These are phyloP conservation scores for Zeuzera pyrina DNA, from an alignment of 2,888 invertebrate species.

Conservation along the genomic window DNA sequence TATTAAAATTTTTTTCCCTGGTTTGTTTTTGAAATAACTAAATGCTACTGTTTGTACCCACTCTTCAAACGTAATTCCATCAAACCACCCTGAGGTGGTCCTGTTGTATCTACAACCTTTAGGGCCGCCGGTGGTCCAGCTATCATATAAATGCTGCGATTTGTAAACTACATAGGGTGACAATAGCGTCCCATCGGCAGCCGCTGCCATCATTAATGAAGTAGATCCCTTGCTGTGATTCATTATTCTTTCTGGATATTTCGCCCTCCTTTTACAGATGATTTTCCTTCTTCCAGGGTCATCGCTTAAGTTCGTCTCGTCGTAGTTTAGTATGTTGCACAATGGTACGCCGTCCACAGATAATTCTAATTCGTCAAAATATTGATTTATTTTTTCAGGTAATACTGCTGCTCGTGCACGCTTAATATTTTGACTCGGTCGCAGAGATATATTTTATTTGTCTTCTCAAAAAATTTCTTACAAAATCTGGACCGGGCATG, in stretches of 20 bases:
- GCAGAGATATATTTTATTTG: background rate
- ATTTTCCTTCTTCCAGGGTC: too few relatives aligned
- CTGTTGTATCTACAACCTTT: conserved; percentile 31
- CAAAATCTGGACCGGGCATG: background rate
- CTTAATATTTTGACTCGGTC: background rate
- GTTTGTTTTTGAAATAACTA: conserved; percentile 17
- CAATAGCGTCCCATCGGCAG: too few relatives aligned
- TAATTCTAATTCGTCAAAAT: conserved; percentile 13
- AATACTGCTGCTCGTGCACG: background rate
- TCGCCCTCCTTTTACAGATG: too few relatives aligned
- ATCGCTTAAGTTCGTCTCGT: too few relatives aligned
- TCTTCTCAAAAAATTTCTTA: background rate
- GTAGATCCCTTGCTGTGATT: too few relatives aligned
- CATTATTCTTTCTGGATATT: too few relatives aligned
- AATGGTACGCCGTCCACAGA: conserved; percentile 12
- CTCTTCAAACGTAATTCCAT: conserved; percentile 27
- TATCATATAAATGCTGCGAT: too few relatives aligned
- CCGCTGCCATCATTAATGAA: too few relatives aligned
- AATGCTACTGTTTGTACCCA: conserved; percentile 24
- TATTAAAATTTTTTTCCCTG: conserved; percentile 30
- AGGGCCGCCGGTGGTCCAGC: conserved; percentile 42
- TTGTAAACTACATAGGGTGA: too few relatives aligned
- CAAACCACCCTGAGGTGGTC: conserved; percentile 37
- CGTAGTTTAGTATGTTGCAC: too few relatives aligned
- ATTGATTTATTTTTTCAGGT: conserved; percentile 8